Conservation (phyloP, 1,140 invertebrate species). For the Drosophila prosaltans region DNA sequence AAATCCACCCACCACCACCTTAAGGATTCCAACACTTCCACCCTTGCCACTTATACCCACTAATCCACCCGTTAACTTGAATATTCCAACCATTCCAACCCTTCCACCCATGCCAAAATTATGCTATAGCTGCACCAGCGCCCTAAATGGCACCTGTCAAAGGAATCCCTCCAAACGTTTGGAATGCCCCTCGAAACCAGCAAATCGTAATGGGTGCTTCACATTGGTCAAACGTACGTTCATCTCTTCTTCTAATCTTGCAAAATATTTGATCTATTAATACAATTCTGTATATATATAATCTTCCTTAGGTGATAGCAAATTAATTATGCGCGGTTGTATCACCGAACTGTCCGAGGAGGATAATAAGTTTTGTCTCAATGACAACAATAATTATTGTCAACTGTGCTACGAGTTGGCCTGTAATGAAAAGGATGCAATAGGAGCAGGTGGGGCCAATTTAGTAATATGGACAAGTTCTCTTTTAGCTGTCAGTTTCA, state of each 20-base stretch:
- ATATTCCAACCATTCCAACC: no score
- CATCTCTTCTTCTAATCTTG: neutral
- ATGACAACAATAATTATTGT: conserved; percentile 50
- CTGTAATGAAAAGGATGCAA: conserved; percentile 52
- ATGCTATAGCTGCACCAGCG: conserved; percentile 1
- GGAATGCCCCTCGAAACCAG: neutral
- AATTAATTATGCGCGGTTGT: conserved; percentile 55
- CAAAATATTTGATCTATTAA: no score
- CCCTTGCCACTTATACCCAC: neutral
- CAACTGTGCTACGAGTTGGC: conserved; percentile 33
- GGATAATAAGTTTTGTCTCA: conserved; percentile 36
- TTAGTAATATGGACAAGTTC: neutral
- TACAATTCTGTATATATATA: neutral
- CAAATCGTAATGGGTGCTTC: conserved; percentile 5
- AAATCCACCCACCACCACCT: neutral
- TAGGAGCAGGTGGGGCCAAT: neutral
- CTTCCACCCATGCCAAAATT: neutral
- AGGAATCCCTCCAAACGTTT: neutral
- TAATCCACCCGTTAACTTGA: no score
- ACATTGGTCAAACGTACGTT: conserved; percentile 9
- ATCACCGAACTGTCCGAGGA: conserved; percentile 42
- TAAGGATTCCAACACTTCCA: neutral
- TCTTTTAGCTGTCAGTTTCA: conserved; percentile 20
- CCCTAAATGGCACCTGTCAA: neutral
- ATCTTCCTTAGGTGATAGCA: neutral